Evolutionary conservation across 2,888 invertebrate species (phyloP).

Genomic region (Venusia cambrica): DNA sequence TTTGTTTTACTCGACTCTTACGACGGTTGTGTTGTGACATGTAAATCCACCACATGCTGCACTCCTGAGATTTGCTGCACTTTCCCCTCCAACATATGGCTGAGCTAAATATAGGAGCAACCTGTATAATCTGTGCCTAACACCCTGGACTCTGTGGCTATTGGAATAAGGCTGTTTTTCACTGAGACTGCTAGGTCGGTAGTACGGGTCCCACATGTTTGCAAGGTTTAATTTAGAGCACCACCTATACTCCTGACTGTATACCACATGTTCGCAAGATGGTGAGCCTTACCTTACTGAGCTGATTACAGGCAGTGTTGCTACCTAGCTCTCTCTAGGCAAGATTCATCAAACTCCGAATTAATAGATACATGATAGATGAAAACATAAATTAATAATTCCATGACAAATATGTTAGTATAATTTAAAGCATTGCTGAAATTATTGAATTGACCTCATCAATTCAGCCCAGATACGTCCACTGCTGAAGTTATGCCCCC

Average conservation of each 20-base stretch:
- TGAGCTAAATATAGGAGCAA: conserved; percentile 65
- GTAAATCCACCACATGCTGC: conserved; percentile 30
- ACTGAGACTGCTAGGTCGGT: conserved; percentile 7
- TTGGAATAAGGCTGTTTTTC: conserved; percentile 16
- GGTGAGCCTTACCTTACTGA: conserved; percentile 55
- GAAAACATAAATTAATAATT: too few species aligned
- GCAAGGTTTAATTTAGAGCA: conserved; percentile 14
- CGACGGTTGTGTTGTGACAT: conserved; percentile 42
- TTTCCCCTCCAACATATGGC: conserved; percentile 70
- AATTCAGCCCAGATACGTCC: too few species aligned
- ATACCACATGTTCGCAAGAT: conserved; percentile 73
- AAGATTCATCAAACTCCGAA: not conserved
- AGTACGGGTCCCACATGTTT: conserved; percentile 28
- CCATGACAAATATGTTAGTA: too few species aligned
- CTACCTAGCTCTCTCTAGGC: conserved; percentile 2
- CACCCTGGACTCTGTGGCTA: conserved; percentile 6
- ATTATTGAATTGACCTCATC: too few species aligned
- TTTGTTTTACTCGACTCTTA: conserved; percentile 13
- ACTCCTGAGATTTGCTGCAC: conserved; percentile 41
- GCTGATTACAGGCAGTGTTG: conserved; percentile 10
- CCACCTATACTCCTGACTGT: conserved; percentile 4
- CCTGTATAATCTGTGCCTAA: conserved; percentile 11
- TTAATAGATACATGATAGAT: too few species aligned
- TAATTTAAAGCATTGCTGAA: too few species aligned
- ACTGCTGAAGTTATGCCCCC: too few species aligned